These are phyloP conservation scores for Leptatherina wallacei DNA, from an alignment of 2,797 vertebrate species.

Conservation along the genomic window DNA sequence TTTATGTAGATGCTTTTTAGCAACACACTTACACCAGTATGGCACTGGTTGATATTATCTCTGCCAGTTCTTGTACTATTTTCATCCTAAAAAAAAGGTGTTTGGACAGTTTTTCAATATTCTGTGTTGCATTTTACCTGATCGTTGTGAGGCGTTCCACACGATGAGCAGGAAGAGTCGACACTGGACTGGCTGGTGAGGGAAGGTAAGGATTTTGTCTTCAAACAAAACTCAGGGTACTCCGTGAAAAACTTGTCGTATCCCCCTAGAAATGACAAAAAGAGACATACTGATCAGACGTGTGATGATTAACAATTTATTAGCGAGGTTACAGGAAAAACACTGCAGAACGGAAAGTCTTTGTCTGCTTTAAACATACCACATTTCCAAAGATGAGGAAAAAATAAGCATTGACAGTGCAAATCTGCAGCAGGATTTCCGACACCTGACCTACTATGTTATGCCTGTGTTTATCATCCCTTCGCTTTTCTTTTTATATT, in stretches of 20 bases:
- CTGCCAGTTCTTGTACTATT: not conserved
- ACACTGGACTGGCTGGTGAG: constrained; percentile 76
- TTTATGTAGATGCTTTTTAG: not conserved
- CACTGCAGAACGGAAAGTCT: not conserved
- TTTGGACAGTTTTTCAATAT: not conserved
- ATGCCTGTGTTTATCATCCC: constrained; percentile 32
- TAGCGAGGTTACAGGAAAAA: not conserved
- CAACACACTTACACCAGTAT: not conserved
- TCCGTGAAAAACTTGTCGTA: constrained; percentile 84
- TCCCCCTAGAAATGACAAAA: constrained; percentile 74
- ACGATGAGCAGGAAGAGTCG: constrained; percentile 81
- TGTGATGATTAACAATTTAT: not conserved
- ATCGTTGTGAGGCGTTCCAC: constrained; percentile 84
- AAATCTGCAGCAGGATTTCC: constrained; percentile 29
- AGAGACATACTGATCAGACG: not conserved
- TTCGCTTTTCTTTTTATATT: constrained; percentile 8
- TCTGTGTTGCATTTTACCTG: constrained; percentile 73
- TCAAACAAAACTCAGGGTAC: constrained; percentile 85
- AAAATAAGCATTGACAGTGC: not conserved
- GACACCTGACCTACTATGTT: constrained; percentile 7
- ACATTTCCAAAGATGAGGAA: not conserved
- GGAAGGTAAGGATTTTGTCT: constrained; percentile 79
- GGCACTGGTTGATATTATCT: not conserved
- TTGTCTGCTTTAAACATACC: constrained; percentile 7
- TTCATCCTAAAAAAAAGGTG: not conserved